phyloP scores from a whole-genome alignment of 1,140 invertebrate genomes.

The Choristoneura fumiferana region DNA sequence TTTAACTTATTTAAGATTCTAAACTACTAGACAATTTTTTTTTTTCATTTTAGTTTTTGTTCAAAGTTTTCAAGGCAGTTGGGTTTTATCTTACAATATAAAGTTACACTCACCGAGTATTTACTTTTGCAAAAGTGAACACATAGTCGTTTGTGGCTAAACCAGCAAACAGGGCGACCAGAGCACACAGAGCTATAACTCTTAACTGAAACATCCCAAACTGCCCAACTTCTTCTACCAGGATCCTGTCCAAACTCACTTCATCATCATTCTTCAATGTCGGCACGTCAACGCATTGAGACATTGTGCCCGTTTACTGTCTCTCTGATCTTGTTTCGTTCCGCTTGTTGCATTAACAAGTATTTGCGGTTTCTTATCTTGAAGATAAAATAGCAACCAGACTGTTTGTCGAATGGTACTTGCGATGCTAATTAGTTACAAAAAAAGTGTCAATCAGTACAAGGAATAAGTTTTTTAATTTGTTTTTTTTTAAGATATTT shows the following conservation, averaged over 20 bases:
- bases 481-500: not conserved
- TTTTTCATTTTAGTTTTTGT: too few relatives aligned
- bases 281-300: not conserved
- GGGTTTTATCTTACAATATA: too few relatives aligned
- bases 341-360: too few relatives aligned
- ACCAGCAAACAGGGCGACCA: conserved; percentile 76
- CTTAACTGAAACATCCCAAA: not conserved
- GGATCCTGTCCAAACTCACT: not conserved
- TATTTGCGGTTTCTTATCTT: too few relatives aligned
- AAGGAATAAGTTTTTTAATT: too few relatives aligned
- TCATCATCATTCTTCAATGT: not conserved
- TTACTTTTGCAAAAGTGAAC: conserved; percentile 76
- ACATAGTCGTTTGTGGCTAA: conserved; percentile 76
- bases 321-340: not conserved
- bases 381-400: too few relatives aligned
- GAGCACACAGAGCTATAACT: conserved; percentile 28
- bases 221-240: not conserved
- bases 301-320: not conserved
- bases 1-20: too few relatives aligned
- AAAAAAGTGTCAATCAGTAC: too few relatives aligned
- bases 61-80: too few relatives aligned
- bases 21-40: too few relatives aligned
- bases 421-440: too few relatives aligned
- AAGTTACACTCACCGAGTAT: conserved; percentile 69
- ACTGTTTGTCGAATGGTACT: too few relatives aligned